Evolutionary conservation across 1,140 invertebrate genomes (phyloP).

Genomic region (Cotesia glomerata): DNA sequence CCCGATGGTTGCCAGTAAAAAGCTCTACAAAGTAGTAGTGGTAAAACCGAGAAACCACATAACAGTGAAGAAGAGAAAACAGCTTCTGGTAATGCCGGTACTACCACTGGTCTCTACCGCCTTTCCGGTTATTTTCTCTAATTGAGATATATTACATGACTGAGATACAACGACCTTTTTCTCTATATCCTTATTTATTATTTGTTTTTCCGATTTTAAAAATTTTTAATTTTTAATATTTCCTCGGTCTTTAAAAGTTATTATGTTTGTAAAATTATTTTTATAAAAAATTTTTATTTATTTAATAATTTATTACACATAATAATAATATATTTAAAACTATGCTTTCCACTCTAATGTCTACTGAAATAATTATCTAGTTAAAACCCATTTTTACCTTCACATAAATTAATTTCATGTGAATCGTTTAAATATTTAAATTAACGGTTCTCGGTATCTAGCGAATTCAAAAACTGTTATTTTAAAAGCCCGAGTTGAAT

Average conservation of each 20-base stretch:
- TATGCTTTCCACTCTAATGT: too few species aligned
- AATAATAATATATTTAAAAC: too few species aligned
- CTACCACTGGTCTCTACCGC: conserved; percentile 19
- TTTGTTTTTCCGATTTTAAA: background rate
- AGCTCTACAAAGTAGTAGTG: too few species aligned
- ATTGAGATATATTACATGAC: conserved; percentile 41
- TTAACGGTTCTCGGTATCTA: too few species aligned
- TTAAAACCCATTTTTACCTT: too few species aligned
- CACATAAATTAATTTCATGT: background rate
- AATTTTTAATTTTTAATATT: too few species aligned
- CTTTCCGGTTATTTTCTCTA: conserved; percentile 39
- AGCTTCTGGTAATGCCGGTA: background rate
- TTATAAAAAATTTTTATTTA: too few species aligned
- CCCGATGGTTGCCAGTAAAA: too few species aligned
- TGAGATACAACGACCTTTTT: conserved; percentile 31
- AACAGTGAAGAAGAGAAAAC: background rate
- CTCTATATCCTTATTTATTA: background rate
- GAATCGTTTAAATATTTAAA: too few species aligned
- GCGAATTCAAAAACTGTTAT: too few species aligned
- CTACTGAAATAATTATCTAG: background rate
- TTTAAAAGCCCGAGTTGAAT: background rate
- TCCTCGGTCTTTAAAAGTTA: too few species aligned
- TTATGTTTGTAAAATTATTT: background rate
- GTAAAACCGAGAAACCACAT: background rate
- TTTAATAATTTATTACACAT: too few species aligned